Percentiles rank a stretch among this genome's conserved stretches.
Conservation (phyloP, 2,113 vertebrate species). For the Noturus placidus region DNA sequence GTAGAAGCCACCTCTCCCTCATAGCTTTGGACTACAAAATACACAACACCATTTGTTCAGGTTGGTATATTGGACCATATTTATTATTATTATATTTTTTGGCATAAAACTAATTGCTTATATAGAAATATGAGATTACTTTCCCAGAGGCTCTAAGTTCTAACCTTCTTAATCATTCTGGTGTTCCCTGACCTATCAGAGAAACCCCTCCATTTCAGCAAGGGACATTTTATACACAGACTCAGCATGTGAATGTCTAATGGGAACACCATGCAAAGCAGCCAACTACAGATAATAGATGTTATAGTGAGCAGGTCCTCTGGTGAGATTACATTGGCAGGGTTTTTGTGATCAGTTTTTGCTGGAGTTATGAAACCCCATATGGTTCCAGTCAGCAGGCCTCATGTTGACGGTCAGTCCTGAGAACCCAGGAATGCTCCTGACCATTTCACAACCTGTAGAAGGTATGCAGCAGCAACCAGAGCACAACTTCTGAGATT, state of each 20-base stretch:
- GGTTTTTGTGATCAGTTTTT: background rate
- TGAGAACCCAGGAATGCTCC: constrained; percentile 41
- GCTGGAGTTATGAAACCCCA: constrained; percentile 28
- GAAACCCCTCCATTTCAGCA: constrained; percentile 23
- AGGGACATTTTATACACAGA: background rate
- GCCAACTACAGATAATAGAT: background rate
- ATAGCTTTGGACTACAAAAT: constrained; percentile 89
- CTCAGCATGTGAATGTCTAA: background rate
- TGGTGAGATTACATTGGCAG: constrained; percentile 8
- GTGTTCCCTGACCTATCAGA: constrained; percentile 11
- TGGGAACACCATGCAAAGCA: background rate
- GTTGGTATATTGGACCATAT: background rate
- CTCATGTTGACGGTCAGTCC: constrained; percentile 28
- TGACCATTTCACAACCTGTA: constrained; percentile 60
- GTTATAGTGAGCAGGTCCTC: background rate
- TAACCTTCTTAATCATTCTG: background rate
- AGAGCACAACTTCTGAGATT: constrained; percentile 42
- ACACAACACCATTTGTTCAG: background rate
- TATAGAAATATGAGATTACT: background rate
- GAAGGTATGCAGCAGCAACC: constrained; percentile 54
- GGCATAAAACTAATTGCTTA: background rate
- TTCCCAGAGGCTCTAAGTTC: background rate
- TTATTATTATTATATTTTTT: background rate
- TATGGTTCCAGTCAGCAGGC: constrained; percentile 31
- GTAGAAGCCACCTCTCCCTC: constrained; percentile 96